Conservation (phyloP, 2,797 vertebrate genomes). For the Oceanodroma leucorhoa region DNA sequence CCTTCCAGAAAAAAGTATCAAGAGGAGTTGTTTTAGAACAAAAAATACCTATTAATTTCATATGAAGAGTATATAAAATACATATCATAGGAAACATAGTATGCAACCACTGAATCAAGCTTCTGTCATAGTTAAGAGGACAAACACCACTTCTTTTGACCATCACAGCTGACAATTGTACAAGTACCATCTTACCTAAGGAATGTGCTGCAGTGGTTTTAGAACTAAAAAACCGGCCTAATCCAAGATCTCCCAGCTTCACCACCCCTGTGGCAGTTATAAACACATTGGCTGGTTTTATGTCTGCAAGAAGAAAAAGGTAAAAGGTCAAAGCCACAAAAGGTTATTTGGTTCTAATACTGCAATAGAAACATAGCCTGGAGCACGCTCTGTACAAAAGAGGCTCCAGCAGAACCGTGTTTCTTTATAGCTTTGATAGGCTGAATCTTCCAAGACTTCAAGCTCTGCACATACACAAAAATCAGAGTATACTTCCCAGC, state of each 20-base stretch:
- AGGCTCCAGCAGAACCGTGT: not conserved
- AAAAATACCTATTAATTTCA: not conserved
- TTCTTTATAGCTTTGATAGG: not conserved
- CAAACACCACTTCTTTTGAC: not conserved
- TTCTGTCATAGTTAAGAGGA: fast-evolving
- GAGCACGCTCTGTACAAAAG: not conserved
- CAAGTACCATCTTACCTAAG: slow-evolving; percentile 75
- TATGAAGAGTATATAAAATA: not conserved
- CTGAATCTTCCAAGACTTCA: not conserved
- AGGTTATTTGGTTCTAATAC: slow-evolving; percentile 22
- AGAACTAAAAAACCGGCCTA: slow-evolving; percentile 87
- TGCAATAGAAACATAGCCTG: slow-evolving; percentile 16
- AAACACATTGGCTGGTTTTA: slow-evolving; percentile 88
- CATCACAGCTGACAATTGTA: not conserved
- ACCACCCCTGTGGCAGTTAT: slow-evolving; percentile 86
- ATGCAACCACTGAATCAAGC: not conserved
- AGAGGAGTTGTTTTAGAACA: not conserved
- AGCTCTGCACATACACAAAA: slow-evolving; percentile 10
- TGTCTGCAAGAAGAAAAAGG: slow-evolving; percentile 75
- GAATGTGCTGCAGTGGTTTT: slow-evolving; percentile 88
- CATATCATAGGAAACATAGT: fast-evolving
- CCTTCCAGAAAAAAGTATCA: not conserved
- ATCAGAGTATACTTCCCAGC: not conserved
- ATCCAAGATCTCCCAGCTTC: slow-evolving; percentile 86
- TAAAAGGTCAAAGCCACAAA: slow-evolving; percentile 26